Conservation (phyloP, 2,797 vertebrate species). For the Molothrus ater region DNA sequence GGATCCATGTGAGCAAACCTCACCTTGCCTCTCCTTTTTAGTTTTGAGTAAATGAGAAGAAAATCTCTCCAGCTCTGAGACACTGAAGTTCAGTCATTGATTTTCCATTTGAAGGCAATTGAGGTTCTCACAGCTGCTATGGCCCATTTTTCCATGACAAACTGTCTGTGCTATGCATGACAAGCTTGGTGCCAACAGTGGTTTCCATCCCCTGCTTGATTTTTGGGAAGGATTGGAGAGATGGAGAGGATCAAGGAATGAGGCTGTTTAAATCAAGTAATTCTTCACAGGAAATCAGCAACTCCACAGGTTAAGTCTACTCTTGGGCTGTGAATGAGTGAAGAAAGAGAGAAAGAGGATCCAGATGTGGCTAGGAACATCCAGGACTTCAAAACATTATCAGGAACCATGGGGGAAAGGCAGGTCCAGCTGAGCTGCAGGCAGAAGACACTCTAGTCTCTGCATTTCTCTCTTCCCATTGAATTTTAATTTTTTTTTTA, state of each 20-base stretch:
- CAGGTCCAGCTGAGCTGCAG: neutral
- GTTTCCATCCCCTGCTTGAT: neutral
- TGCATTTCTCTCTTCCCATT: neutral
- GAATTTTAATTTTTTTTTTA: neutral
- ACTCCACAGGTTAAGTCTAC: neutral
- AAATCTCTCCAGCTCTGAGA: neutral
- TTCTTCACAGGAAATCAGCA: neutral
- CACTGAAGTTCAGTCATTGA: neutral
- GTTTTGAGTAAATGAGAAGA: neutral
- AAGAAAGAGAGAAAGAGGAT: neutral
- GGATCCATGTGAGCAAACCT: neutral
- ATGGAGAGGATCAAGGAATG: rapidly evolving
- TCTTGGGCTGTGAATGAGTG: neutral
- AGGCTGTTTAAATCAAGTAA: neutral
- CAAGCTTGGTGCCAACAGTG: neutral
- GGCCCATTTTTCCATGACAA: neutral
- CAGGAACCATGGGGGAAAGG: rapidly evolving
- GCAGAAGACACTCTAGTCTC: neutral
- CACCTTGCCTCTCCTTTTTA: neutral
- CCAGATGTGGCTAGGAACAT: neutral
- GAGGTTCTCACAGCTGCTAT: rapidly evolving
- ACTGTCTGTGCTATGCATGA: neutral
- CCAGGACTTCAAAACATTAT: neutral
- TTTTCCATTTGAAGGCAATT: neutral
- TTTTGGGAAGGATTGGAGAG: neutral